These are phyloP conservation scores for Anodontia alba DNA, from an alignment of 2,888 invertebrate genomes.

Conservation along the genomic window DNA sequence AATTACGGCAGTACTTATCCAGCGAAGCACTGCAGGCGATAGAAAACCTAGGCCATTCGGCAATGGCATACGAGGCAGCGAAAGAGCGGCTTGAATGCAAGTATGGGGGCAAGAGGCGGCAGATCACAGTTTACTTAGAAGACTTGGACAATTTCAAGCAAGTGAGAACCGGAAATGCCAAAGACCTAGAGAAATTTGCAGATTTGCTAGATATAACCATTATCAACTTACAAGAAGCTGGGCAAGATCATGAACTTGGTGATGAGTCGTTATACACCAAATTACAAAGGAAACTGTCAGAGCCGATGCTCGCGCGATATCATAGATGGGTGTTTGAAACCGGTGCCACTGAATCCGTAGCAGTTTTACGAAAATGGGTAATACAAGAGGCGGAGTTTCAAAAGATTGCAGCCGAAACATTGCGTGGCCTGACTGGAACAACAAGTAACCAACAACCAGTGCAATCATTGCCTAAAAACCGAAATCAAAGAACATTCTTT, in stretches of 20 bases:
- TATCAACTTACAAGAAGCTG: too few relatives aligned
- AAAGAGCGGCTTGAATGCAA: too few relatives aligned
- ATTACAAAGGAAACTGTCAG: constrained; percentile 25
- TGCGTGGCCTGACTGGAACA: constrained; percentile 13
- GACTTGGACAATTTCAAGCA: too few relatives aligned
- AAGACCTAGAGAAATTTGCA: too few relatives aligned
- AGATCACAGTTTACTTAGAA: too few relatives aligned
- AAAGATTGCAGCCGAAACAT: constrained; percentile 18
- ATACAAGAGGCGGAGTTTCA: constrained; percentile 30
- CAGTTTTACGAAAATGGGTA: constrained; percentile 19
- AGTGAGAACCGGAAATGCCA: too few relatives aligned
- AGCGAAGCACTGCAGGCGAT: too few relatives aligned
- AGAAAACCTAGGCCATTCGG: background rate
- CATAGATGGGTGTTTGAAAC: constrained; percentile 38
- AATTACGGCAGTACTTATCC: background rate
- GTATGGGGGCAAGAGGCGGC: background rate
- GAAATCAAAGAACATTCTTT: too few relatives aligned
- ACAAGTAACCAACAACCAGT: background rate
- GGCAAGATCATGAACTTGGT: too few relatives aligned
- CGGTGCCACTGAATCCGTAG: constrained; percentile 20
- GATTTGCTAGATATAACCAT: background rate
- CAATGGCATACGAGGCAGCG: too few relatives aligned
- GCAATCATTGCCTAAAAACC: background rate
- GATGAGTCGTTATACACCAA: background rate
- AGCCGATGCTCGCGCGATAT: constrained; percentile 33